phyloP scores from a whole-genome alignment of 2,888 invertebrate genomes.

The Pollenia labialis region DNA sequence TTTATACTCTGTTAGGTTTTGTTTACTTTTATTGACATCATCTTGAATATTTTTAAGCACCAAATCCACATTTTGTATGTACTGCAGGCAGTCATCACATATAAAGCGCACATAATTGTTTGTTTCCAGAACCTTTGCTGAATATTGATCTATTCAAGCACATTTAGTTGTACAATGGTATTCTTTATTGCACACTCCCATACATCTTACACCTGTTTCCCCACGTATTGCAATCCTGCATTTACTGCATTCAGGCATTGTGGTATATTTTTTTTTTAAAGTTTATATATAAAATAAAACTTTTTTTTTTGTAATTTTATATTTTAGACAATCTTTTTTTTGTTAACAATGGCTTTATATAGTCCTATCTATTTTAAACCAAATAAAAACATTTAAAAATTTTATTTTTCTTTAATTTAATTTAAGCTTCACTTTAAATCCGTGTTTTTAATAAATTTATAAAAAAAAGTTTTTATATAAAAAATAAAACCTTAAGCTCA shows the following conservation, averaged over 20 bases:
- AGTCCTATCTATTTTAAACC: too few relatives aligned
- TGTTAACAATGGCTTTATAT: too few relatives aligned
- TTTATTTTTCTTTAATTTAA: too few relatives aligned
- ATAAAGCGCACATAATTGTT: neutral
- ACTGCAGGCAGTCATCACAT: neutral
- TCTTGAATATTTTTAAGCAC: neutral
- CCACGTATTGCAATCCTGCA: neutral
- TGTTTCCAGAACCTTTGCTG: neutral
- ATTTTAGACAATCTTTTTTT: too few relatives aligned
- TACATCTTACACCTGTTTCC: neutral
- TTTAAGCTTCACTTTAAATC: too few relatives aligned
- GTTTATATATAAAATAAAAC: neutral
- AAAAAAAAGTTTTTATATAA: too few relatives aligned
- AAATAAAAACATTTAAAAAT: too few relatives aligned
- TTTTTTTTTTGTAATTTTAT: too few relatives aligned
- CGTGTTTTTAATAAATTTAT: too few relatives aligned
- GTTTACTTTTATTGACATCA: neutral
- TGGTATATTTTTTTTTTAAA: neutral
- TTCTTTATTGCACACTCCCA: neutral
- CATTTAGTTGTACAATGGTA: slow-evolving; percentile 1
- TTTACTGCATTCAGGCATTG: slow-evolving; percentile 12
- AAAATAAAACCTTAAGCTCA: too few relatives aligned
- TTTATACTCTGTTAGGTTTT: neutral
- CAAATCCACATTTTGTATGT: slow-evolving; percentile 23
- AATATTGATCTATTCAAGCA: slow-evolving; percentile 7